Evolutionary conservation across 2,888 invertebrate species (phyloP).

Genomic region (Cataglyphis albicans): DNA sequence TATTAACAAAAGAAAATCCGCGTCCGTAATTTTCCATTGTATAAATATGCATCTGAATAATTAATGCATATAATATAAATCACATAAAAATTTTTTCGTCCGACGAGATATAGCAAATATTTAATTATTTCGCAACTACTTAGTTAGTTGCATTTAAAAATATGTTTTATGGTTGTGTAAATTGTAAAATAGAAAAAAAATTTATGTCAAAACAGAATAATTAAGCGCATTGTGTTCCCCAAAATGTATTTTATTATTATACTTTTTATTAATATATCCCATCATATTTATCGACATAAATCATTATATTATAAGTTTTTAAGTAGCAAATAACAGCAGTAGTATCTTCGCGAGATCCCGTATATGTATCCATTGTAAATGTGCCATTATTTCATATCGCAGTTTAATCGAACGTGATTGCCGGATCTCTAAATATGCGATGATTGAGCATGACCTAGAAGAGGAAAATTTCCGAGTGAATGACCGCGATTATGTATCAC

Average conservation of each 20-base stretch:
- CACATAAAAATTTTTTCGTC: neutral
- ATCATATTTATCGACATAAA: neutral
- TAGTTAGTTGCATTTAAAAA: neutral
- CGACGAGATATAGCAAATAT: neutral
- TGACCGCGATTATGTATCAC: conserved; percentile 24
- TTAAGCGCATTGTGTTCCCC: neutral
- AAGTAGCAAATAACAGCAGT: neutral
- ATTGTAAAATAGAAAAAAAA: conserved; percentile 13
- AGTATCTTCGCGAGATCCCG: neutral
- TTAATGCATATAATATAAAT: conserved; percentile 3
- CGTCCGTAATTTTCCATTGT: neutral
- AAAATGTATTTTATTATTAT: neutral
- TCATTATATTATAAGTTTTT: neutral
- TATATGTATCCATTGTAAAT: neutral
- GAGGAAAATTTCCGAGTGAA: conserved; percentile 35
- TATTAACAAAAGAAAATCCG: neutral
- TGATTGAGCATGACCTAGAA: conserved; percentile 21
- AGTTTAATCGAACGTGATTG: neutral
- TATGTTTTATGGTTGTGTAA: neutral
- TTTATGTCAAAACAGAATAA: conserved; percentile 9
- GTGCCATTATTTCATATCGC: neutral
- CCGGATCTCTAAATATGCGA: conserved; percentile 1
- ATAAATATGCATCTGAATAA: conserved; percentile 6
- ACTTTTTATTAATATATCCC: neutral
- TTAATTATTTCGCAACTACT: neutral